Percentiles rank a stretch among this genome's conserved stretches.
phyloP scores from a whole-genome alignment of 2,113 vertebrate genomes.

The Suricata suricatta region DNA sequence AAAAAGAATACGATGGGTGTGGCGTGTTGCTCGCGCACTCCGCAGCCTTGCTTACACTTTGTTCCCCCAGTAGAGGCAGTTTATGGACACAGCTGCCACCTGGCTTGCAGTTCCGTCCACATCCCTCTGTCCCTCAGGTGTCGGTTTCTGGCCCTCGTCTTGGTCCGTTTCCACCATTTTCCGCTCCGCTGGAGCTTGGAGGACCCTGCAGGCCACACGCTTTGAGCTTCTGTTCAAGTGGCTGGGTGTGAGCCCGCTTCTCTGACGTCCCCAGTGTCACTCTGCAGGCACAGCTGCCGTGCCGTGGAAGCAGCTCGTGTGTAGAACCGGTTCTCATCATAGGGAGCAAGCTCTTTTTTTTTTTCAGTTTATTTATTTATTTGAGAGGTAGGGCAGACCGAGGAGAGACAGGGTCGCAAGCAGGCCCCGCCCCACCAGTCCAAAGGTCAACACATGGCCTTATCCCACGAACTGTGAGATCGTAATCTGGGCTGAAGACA shows the following conservation, averaged over 20 bases:
- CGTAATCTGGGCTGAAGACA: too few species aligned
- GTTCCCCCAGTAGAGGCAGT: background rate
- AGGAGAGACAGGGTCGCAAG: too few species aligned
- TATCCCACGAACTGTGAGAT: too few species aligned
- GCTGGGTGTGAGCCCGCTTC: background rate
- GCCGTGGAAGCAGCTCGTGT: constrained; percentile 86
- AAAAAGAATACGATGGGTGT: background rate
- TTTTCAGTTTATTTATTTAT: too few species aligned
- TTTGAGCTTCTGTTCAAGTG: background rate
- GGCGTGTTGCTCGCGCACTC: background rate
- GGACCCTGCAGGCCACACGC: background rate
- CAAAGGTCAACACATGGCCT: too few species aligned
- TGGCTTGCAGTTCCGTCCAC: background rate
- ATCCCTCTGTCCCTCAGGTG: background rate
- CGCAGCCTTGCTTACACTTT: background rate
- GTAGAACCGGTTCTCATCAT: constrained; percentile 96
- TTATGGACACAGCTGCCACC: background rate
- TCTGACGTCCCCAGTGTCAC: background rate
- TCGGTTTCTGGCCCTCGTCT: background rate
- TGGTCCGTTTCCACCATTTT: background rate
- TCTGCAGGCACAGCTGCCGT: background rate
- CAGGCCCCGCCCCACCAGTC: too few species aligned
- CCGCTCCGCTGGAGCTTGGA: background rate
- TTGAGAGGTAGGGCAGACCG: too few species aligned
- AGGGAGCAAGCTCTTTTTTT: constrained; percentile 89